These are phyloP conservation scores for Nomada fucata DNA, from an alignment of 2,888 invertebrate genomes.

Conservation along the genomic window DNA sequence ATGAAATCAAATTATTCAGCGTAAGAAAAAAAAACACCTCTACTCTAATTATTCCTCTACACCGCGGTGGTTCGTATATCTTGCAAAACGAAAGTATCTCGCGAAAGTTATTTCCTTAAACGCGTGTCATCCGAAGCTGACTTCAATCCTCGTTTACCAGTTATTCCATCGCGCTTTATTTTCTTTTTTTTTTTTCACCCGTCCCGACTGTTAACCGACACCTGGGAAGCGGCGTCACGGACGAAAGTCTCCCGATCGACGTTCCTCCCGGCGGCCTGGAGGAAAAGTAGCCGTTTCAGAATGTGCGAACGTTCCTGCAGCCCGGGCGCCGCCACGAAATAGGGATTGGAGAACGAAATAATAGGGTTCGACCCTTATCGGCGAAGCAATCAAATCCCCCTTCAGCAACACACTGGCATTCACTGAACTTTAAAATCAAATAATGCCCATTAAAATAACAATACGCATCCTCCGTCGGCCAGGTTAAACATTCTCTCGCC, in stretches of 20 bases:
- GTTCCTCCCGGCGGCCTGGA: conserved; percentile 44
- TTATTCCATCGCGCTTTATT: too few relatives aligned
- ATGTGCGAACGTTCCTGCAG: conserved; percentile 50
- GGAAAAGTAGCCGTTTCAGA: conserved; percentile 66
- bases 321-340: conserved; percentile 52
- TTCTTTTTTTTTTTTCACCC: background rate
- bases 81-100: too few relatives aligned
- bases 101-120: too few relatives aligned
- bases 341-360: conserved; percentile 78
- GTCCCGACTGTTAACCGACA: background rate
- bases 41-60: too few relatives aligned
- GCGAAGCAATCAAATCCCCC: conserved; percentile 82
- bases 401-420: conserved; percentile 81
- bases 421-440: conserved; percentile 84
- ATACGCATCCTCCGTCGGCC: conserved; percentile 78
- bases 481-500: conserved; percentile 83
- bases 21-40: too few relatives aligned
- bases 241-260: conserved; percentile 9
- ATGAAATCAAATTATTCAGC: too few relatives aligned
- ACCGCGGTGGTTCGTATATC: too few relatives aligned
- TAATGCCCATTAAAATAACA: conserved; percentile 84
- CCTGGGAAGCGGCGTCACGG: background rate
- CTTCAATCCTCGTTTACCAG: background rate
- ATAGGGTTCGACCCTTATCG: conserved; percentile 82
- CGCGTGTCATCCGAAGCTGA: background rate